Evolutionary conservation across 2,888 invertebrate genomes (phyloP).

Genomic region (Drosophila merina): DNA sequence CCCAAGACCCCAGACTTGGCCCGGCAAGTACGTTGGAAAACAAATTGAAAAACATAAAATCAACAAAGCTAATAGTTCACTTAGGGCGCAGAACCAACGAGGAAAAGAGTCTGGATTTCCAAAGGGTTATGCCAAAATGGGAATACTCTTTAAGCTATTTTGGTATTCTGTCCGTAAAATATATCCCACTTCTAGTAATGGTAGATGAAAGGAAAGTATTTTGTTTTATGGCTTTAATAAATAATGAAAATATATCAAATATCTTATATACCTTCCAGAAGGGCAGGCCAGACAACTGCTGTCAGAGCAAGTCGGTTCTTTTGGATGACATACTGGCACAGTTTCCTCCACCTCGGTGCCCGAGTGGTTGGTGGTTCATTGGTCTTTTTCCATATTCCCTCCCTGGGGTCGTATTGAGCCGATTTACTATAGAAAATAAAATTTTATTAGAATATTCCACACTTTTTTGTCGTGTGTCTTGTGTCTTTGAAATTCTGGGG

Average conservation of each 20-base stretch:
- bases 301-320: constrained; percentile 35
- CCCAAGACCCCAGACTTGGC: background rate
- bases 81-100: constrained; percentile 51
- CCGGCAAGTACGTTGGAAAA: constrained; percentile 48
- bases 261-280: background rate
- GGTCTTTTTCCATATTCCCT: constrained; percentile 41
- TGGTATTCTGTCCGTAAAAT: too few species aligned
- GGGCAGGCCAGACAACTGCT: constrained; percentile 13
- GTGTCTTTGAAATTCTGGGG: constrained; percentile 22
- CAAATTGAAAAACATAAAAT: constrained; percentile 79
- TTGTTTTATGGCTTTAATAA: background rate
- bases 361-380: constrained; percentile 1
- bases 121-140: background rate
- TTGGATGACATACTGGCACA: constrained; percentile 73
- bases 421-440: constrained; percentile 81
- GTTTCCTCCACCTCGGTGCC: constrained; percentile 44
- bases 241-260: background rate
- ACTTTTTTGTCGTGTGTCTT: constrained; percentile 26
- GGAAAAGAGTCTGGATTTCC: constrained; percentile 10
- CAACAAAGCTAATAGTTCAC: constrained; percentile 78
- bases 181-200: background rate
- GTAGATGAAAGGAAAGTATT: background rate
- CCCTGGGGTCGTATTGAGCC: constrained; percentile 63
- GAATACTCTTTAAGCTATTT: constrained; percentile 10
- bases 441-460: constrained; percentile 73